Base-by-base conservation (phyloP, 1,140 invertebrate species). In the Megalonaias nervosa region DNA sequence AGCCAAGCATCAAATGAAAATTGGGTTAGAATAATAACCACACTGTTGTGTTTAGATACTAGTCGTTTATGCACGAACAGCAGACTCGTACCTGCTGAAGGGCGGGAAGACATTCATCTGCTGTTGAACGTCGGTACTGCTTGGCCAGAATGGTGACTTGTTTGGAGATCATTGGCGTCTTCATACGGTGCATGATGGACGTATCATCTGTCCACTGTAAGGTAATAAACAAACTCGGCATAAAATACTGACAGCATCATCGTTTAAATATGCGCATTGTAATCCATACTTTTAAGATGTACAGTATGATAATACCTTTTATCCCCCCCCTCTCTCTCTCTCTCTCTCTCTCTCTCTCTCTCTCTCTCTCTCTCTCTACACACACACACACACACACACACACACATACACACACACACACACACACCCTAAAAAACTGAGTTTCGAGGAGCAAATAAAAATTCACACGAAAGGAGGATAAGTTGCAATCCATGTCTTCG, bases 171-270 rank as follows among this genome's bases (percentile, higher is more conserved):
- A 64, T 61, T 13, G 57, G 58, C 57, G 69, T 64, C 57, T 73
- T 62, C 15, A 69, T 19, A 11, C 76, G 56, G 5, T 56, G 62
- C 23, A 78, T 73, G 31, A 78, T 78, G 15, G 71, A 71, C 5
- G 67, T 67, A 57, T 78, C 76, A 21, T 78, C 76, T 71, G 74
- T 78, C 76, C 76, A 78, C 76, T 78, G 65, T 15, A 57, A 71
- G 15, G 31, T 26, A 16, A 66, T 4, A 66, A 72, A 19, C 15
- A 57, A 23, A 69, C 2, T 48, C 12, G n/a, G 6, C 38, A 26
- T 26, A 67, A 67, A 6, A 38, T 38, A 38, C 38, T 38, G 6
- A 38, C 9, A 38, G 5, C 38, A 38, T 38, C 9, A 38, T 38
- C 38, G 38, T 38, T 38, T 38, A 9, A 38, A 38, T 38, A 38